phyloP scores from a whole-genome alignment of 2,888 invertebrate genomes.

The Lochmaea crataegi region DNA sequence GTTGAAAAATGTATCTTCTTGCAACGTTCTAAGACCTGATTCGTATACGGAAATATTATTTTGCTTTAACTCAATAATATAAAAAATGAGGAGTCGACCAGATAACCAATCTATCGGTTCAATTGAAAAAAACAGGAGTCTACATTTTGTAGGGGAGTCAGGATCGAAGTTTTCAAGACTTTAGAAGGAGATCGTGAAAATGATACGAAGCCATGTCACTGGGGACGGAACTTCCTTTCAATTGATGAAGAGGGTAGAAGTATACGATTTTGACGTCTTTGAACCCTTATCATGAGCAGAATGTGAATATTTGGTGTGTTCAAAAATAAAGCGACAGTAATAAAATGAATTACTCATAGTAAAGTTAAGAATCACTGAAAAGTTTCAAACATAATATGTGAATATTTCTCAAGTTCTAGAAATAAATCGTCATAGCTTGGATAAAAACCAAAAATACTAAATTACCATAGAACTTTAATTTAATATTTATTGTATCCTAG shows the following conservation, averaged over 20 bases:
- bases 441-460: too few species aligned
- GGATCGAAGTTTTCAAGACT: neutral
- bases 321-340: neutral
- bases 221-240: slow-evolving; percentile 3
- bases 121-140: neutral
- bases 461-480: too few species aligned
- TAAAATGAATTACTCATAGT: slow-evolving; percentile 2
- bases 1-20: too few species aligned
- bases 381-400: too few species aligned
- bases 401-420: too few species aligned
- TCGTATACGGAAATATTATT: too few species aligned
- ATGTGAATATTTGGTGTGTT: slow-evolving; percentile 22
- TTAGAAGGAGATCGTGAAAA: slow-evolving; percentile 23
- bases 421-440: too few species aligned
- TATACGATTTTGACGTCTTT: slow-evolving; percentile 27
- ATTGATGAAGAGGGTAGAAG: slow-evolving; percentile 29
- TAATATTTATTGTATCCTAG: too few species aligned
- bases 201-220: slow-evolving; percentile 17
- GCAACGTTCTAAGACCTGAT: too few species aligned
- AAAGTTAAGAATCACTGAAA: too few species aligned
- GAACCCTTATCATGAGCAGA: slow-evolving; percentile 24
- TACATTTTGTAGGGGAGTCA: neutral
- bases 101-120: slow-evolving; percentile 1
- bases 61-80: neutral
- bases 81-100: neutral